Base-by-base conservation (phyloP, 2,113 vertebrate species). In the Poeciliopsis turrubarensis region DNA sequence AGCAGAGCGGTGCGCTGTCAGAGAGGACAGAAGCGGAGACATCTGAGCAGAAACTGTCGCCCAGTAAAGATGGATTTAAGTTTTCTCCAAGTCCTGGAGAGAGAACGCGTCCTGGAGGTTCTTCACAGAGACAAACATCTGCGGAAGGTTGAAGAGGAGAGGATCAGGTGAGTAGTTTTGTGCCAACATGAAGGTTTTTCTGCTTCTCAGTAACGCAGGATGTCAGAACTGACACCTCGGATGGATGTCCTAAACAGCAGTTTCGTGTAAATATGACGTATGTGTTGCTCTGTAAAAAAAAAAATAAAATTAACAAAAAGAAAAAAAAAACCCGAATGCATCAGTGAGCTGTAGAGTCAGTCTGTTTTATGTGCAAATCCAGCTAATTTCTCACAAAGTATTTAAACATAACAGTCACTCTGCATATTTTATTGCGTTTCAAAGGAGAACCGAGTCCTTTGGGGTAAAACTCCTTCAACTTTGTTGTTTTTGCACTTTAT, bases 71-170 rank as follows among this genome's bases (percentile, higher is more conserved):
- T 96, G 88, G 94, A 94, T 70, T 87, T 99, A 60, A 90, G 89
- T 77, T 87, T 93, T 29, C 94, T 98, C 70, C 94, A 96, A 77
- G 93, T 90, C 29, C 2, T 92, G 72, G 97, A 99, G 60, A 92
- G 76, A 60, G 94, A 97, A n/a, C 77, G 79, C 68, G 86, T 99
- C 65, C 89, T 99, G 71, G 93, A 96, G 73, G 97, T 99, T 63
- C 94, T 99, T 7, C 91, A 93, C 77, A 95, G 96, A 72, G 97
- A 98, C 79, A 95, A 91, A 87, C 79, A 89, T 15, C 82, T 99
- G 69, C 95, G 95, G 5, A 92, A 80, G 68, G 73, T 77, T 0
- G 97, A 99, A 22, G 95, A 97, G 11, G 95, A 96, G 68, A 92
- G 97, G 82, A 92, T 97, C 87, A 95, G 96, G 97, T 98, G 94